Conservation (phyloP, 2,797 vertebrate species). For the Typhlichthys subterraneus region DNA sequence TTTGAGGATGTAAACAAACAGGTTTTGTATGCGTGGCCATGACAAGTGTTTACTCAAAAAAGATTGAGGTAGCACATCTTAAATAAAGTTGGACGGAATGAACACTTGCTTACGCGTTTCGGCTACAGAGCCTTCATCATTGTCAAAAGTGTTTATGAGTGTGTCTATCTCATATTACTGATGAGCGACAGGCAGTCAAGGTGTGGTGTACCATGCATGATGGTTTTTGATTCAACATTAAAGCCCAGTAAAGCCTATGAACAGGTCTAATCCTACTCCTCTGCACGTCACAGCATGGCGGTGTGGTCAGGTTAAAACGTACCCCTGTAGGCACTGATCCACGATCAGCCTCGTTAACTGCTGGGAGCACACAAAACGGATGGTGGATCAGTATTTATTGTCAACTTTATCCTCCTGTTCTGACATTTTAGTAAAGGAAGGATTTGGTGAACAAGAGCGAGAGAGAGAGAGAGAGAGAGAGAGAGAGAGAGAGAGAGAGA, state of each 20-base stretch:
- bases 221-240: slow-evolving; percentile 61
- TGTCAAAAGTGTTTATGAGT: slow-evolving; percentile 32
- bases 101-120: no score
- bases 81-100: no score
- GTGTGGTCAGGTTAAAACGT: background rate
- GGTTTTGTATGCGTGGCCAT: slow-evolving; percentile 52
- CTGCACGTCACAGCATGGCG: slow-evolving; percentile 39
- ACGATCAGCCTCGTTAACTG: slow-evolving; percentile 25
- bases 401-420: slow-evolving; percentile 11
- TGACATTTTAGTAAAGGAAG: slow-evolving; percentile 21
- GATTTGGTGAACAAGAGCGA: slow-evolving; percentile 10
- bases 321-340: slow-evolving; percentile 36
- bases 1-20: slow-evolving; percentile 49
- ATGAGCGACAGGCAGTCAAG: slow-evolving; percentile 37
- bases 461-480: background rate
- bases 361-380: slow-evolving; percentile 16
- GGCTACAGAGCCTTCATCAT: no score
- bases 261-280: slow-evolving; percentile 58
- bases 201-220: slow-evolving; percentile 38
- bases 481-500: background rate
- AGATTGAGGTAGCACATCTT: no score
- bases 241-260: slow-evolving; percentile 52
- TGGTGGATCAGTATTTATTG: slow-evolving; percentile 14
- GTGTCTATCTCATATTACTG: slow-evolving; percentile 34
- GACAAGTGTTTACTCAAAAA: slow-evolving; percentile 14